phyloP scores from a whole-genome alignment of 2,888 invertebrate species.

The Oegoconia quadripuncta region DNA sequence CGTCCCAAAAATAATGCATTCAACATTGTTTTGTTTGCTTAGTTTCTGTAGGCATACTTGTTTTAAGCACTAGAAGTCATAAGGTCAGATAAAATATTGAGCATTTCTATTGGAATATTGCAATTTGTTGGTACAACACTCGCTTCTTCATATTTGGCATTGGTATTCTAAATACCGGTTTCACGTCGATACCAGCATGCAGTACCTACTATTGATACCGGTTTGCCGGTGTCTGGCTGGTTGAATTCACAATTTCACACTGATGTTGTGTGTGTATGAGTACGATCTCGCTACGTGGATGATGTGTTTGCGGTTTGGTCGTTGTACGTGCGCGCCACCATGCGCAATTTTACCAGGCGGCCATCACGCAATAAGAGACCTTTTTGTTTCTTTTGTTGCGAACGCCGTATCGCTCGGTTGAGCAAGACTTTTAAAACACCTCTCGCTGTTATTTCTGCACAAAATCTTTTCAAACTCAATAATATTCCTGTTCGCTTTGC shows the following conservation, averaged over 20 bases:
- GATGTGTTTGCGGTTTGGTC: constrained; percentile 14
- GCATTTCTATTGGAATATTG: constrained; percentile 10
- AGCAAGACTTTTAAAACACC: constrained; percentile 3
- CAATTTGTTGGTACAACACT: constrained; percentile 16
- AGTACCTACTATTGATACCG: constrained; percentile 16
- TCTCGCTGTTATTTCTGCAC: constrained; percentile 8
- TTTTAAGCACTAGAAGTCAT: not conserved
- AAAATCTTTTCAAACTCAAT: not conserved
- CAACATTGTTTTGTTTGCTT: not conserved
- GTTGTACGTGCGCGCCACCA: constrained; percentile 46
- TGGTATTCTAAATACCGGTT: constrained; percentile 30
- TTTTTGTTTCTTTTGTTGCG: constrained; percentile 19
- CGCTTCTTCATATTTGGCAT: constrained; percentile 12
- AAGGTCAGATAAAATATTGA: constrained; percentile 10
- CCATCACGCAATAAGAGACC: constrained; percentile 32
- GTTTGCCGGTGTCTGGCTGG: constrained; percentile 13
- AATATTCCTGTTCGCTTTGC: too few species aligned
- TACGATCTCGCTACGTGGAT: constrained; percentile 10
- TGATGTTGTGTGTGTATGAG: constrained; percentile 6
- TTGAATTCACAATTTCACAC: constrained; percentile 13
- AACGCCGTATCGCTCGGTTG: constrained; percentile 9
- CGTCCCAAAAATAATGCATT: not conserved
- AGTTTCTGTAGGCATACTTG: not conserved
- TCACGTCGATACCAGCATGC: constrained; percentile 28
- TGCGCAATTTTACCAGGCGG: constrained; percentile 60